Evolutionary conservation across 2,113 vertebrate genomes (phyloP).

Genomic region (Gracilinanus agilis): DNA sequence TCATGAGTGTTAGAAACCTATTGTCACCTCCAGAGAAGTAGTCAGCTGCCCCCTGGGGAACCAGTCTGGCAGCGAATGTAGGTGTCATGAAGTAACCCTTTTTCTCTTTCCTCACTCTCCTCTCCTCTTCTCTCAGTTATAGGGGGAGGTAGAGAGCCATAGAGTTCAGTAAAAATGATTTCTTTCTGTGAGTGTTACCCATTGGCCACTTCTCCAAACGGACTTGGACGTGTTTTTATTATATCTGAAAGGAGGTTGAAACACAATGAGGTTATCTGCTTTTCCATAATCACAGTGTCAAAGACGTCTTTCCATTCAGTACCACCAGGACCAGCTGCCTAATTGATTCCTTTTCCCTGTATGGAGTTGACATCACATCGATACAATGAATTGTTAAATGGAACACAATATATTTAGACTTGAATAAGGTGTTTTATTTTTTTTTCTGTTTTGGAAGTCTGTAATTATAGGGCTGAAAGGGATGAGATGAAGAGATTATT

Average conservation of each 20-base stretch:
- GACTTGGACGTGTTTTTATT: neutral
- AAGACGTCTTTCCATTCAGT: neutral
- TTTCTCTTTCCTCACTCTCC: neutral
- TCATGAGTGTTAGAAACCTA: neutral
- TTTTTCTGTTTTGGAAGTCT: conserved; percentile 35
- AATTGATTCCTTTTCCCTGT: conserved; percentile 24
- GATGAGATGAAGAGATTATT: conserved; percentile 19
- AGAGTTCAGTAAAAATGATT: neutral
- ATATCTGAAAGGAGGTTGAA: conserved; percentile 7
- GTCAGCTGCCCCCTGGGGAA: neutral
- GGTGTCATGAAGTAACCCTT: neutral
- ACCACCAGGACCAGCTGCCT: neutral
- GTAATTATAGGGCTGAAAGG: neutral
- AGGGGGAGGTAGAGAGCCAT: neutral
- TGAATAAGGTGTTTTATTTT: conserved; percentile 15
- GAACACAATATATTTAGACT: neutral
- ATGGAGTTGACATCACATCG: neutral
- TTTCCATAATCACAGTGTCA: neutral
- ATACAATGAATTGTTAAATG: conserved; percentile 26
- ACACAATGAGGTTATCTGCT: neutral
- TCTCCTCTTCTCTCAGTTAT: neutral
- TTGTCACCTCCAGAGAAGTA: neutral
- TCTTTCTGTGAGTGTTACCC: conserved; percentile 8
- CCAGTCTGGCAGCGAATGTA: neutral
- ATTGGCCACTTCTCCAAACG: neutral